Percentiles rank a stretch among this genome's conserved stretches.
These are phyloP conservation scores for Pristionchus japonicus DNA, from an alignment of 2,888 invertebrate genomes.

Conservation along the genomic window DNA sequence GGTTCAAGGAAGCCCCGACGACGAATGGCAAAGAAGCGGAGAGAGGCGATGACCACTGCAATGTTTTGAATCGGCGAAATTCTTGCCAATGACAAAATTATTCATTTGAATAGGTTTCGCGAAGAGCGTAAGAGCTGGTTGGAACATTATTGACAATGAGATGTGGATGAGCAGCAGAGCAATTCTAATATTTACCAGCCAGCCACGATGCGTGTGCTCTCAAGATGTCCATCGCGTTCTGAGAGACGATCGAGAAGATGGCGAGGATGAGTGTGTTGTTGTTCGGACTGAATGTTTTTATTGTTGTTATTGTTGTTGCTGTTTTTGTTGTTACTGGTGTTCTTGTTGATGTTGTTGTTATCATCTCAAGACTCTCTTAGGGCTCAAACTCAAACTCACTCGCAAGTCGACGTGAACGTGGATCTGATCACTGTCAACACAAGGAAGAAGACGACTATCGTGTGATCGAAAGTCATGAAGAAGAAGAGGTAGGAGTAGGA, in stretches of 20 bases:
- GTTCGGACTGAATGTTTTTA: not conserved
- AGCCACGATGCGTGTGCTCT: not conserved
- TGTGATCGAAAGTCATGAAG: slow-evolving; percentile 8
- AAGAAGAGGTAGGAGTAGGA: not conserved
- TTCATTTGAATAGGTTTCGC: not conserved
- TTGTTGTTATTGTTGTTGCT: too few species aligned
- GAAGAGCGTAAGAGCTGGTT: not conserved
- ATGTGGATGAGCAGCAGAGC: not conserved
- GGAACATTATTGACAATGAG: not conserved
- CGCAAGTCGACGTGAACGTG: not conserved
- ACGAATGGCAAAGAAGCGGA: not conserved
- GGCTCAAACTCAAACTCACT: not conserved
- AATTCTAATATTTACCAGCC: not conserved
- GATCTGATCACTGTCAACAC: not conserved
- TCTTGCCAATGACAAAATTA: not conserved
- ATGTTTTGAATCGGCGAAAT: not conserved
- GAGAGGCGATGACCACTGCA: not conserved
- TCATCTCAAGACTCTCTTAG: too few species aligned
- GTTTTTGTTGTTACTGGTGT: not conserved
- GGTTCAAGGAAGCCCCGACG: not conserved
- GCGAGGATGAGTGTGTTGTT: not conserved
- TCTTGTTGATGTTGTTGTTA: too few species aligned
- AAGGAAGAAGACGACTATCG: not conserved
- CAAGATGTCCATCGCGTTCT: not conserved
- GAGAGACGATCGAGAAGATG: not conserved